phyloP scores from a whole-genome alignment of 1,140 invertebrate species.

The Brachionus plicatilis region DNA sequence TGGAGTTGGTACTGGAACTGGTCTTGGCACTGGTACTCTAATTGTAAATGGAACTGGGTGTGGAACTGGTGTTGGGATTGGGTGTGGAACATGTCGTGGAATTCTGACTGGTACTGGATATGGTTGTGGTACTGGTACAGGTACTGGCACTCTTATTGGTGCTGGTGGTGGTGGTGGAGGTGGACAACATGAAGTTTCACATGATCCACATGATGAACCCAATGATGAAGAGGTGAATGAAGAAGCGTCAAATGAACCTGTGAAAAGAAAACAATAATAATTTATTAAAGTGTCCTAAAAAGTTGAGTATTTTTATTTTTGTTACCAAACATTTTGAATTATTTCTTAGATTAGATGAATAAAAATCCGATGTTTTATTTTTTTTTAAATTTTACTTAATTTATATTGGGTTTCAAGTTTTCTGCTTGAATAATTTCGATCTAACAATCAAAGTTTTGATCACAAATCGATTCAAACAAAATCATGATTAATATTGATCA shows the following conservation, averaged over 20 bases:
- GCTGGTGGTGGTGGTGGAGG: not conserved
- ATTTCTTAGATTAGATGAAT: not conserved
- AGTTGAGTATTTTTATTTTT: too few relatives aligned
- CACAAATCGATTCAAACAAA: not conserved
- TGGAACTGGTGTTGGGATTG: not conserved
- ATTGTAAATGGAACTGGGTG: not conserved
- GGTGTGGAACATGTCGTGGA: not conserved
- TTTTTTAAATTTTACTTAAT: not conserved
- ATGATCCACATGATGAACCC: not conserved
- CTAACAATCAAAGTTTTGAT: not conserved
- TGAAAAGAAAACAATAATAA: not conserved
- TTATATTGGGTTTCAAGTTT: not conserved
- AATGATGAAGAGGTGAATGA: not conserved
- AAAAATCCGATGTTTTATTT: not conserved
- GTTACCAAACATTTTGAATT: not conserved
- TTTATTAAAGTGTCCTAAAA: too few relatives aligned
- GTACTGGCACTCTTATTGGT: not conserved
- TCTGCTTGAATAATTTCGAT: not conserved
- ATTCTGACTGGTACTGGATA: not conserved
- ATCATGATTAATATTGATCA: not conserved
- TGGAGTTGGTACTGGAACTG: not conserved
- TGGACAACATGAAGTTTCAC: not conserved
- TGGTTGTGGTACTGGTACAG: not conserved
- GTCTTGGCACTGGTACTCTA: not conserved
- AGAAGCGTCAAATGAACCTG: not conserved